Conservation (phyloP, 2,113 vertebrate species). For the Dipodomys merriami region DNA sequence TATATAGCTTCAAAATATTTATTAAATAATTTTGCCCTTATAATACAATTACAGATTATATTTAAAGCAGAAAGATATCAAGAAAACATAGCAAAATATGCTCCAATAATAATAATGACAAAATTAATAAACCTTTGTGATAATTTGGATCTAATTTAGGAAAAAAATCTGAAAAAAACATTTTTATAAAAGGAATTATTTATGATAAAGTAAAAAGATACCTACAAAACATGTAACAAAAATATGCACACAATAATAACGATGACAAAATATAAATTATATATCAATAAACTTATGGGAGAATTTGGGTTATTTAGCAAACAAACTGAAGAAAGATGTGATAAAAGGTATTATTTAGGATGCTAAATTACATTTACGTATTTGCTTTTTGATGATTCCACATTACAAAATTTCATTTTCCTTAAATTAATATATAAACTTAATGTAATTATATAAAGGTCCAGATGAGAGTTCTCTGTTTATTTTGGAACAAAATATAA, state of each 20-base stretch:
- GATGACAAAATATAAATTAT: no score
- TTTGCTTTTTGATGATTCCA: neutral
- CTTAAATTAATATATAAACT: neutral
- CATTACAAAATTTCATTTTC: conserved; percentile 31
- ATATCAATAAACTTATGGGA: no score
- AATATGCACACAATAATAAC: no score
- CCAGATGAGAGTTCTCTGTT: neutral
- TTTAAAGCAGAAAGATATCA: conserved; percentile 18
- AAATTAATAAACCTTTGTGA: conserved; percentile 6
- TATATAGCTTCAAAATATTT: conserved; percentile 39
- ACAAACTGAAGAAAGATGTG: no score
- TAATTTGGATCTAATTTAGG: conserved; percentile 14
- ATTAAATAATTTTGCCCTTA: conserved; percentile 31
- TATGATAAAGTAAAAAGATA: no score
- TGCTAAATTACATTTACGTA: neutral
- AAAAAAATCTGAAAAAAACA: neutral
- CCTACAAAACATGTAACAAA: no score
- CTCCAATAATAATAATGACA: neutral
- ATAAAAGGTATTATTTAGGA: neutral
- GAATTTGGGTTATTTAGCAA: no score
- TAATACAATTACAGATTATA: neutral
- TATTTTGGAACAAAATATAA: no score
- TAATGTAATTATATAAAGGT: conserved; percentile 21
- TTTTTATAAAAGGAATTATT: neutral
- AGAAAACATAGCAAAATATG: neutral